A percentile compares a stretch with the other conserved stretches of the same genome.
Conservation (phyloP, 2,888 invertebrate species). For the Callimorpha dominula region DNA sequence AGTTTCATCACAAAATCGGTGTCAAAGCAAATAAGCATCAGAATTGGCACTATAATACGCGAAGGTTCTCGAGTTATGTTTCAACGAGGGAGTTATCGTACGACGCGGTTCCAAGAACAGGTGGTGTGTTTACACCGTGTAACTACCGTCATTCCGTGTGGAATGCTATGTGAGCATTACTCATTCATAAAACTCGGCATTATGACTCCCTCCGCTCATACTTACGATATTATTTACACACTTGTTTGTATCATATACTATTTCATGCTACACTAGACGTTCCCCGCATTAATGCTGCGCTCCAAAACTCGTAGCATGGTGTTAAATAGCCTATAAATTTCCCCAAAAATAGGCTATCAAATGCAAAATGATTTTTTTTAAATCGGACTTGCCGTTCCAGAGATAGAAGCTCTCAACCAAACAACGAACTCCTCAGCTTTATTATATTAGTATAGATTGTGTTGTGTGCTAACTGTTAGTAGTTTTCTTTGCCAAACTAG, state of each 20-base stretch:
- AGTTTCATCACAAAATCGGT: neutral
- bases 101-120: slow-evolving; percentile 44
- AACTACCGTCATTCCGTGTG: slow-evolving; percentile 30
- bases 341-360: neutral
- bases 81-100: slow-evolving; percentile 44
- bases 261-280: neutral
- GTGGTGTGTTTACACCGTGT: slow-evolving; percentile 51
- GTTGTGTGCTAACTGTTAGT: no score
- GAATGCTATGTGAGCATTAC: slow-evolving; percentile 68
- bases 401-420: no score
- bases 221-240: slow-evolving; percentile 63
- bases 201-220: slow-evolving; percentile 45
- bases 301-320: neutral
- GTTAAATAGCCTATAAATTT: neutral
- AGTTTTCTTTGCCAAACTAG: no score
- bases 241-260: slow-evolving; percentile 31
- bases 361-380: no score
- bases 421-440: no score
- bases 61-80: slow-evolving; percentile 37
- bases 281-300: neutral
- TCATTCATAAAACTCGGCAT: slow-evolving; percentile 73
- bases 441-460: no score
- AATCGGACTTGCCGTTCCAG: no score
- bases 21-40: neutral
- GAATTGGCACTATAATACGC: neutral